Evolutionary conservation across 2,797 vertebrate species (phyloP).

Genomic region (Arnoldichthys spilopterus): DNA sequence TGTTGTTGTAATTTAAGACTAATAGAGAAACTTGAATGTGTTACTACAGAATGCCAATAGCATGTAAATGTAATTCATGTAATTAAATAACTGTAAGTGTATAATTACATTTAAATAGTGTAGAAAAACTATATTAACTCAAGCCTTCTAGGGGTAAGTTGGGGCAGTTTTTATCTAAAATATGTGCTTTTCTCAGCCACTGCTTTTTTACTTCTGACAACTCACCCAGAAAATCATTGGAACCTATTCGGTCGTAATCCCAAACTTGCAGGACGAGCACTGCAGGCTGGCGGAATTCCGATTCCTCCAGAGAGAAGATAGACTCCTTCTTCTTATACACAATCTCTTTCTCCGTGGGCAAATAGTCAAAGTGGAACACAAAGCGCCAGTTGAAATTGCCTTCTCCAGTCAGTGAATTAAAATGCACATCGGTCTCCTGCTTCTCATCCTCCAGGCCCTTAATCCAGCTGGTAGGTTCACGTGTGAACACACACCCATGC

Average conservation of each 20-base stretch:
- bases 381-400: constrained; percentile 98
- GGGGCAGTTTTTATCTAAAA: not conserved
- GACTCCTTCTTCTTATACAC: constrained; percentile 87
- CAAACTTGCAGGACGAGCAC: constrained; percentile 90
- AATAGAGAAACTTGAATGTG: no score
- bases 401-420: constrained; percentile 93
- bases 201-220: not conserved
- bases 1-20: no score
- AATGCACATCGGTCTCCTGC: constrained; percentile 96
- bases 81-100: no score
- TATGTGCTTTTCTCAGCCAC: not conserved
- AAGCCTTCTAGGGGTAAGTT: no score
- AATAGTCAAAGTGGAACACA: constrained; percentile 89
- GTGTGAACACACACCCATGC: not conserved
- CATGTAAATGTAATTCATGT: no score
- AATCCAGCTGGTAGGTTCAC: constrained; percentile 83
- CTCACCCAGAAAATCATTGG: constrained; percentile 94
- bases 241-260: constrained; percentile 91
- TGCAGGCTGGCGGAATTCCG: constrained; percentile 88
- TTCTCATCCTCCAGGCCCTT: constrained; percentile 92
- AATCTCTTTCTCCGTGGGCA: constrained; percentile 92
- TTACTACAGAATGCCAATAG: no score
- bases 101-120: no score
- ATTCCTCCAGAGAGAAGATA: constrained; percentile 88
- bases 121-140: no score